Conservation (phyloP, 2,797 vertebrate genomes). For the Bradypodion pumilum region DNA sequence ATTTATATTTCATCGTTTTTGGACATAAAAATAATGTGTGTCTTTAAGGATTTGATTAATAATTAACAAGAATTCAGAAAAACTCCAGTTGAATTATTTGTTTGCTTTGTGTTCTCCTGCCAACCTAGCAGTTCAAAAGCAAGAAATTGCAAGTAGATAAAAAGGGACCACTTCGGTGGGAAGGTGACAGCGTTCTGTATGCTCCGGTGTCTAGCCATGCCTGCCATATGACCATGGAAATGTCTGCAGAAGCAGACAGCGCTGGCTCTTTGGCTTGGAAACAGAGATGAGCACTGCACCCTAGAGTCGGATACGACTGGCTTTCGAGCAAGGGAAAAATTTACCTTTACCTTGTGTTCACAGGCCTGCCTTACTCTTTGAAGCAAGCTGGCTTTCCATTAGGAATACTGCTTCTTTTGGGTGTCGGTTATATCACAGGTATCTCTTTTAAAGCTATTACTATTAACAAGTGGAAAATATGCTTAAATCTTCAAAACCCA, state of each 20-base stretch:
- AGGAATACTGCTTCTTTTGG: conserved; percentile 86
- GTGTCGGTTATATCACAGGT: conserved; percentile 89
- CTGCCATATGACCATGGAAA: no score
- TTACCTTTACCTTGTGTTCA: conserved; percentile 57
- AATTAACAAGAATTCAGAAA: not conserved
- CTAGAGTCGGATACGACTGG: no score
- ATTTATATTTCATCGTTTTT: not conserved
- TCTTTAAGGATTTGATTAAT: not conserved
- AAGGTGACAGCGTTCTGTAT: no score
- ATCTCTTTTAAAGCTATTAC: conserved; percentile 39
- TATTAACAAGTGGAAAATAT: conserved; percentile 16
- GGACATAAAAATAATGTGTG: not conserved
- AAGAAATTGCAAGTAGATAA: no score
- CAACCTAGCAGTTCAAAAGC: no score
- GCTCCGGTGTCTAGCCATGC: no score
- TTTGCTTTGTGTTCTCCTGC: conserved; percentile 59
- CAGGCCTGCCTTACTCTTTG: conserved; percentile 93
- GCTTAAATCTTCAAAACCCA: conserved; percentile 2
- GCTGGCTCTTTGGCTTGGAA: no score
- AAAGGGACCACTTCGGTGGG: no score
- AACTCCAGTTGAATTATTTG: not conserved
- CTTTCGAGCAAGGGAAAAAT: no score
- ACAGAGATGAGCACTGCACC: no score
- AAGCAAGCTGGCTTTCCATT: conserved; percentile 93
- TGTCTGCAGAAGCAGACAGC: no score